These are phyloP conservation scores for Cotesia glomerata DNA, from an alignment of 1,140 invertebrate species.

Conservation along the genomic window DNA sequence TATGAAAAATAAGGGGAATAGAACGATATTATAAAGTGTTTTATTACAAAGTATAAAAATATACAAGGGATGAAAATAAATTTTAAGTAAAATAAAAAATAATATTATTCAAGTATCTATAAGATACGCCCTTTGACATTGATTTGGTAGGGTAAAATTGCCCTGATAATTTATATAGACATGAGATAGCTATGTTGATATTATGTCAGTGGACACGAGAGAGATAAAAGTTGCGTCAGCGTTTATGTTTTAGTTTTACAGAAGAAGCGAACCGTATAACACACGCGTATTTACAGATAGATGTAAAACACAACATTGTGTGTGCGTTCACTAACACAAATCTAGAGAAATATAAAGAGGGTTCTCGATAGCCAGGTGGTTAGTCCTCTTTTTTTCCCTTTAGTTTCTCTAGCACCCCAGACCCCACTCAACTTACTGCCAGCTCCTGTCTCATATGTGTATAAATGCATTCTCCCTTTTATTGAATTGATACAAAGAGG, in stretches of 20 bases:
- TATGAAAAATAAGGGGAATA: too few relatives aligned
- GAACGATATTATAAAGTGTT: too few relatives aligned
- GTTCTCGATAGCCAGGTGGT: constrained; percentile 25
- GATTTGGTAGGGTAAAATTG: constrained; percentile 6
- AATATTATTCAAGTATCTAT: background rate
- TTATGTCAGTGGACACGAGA: background rate
- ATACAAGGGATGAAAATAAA: background rate
- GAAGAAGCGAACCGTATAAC: constrained; percentile 11
- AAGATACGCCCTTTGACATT: background rate
- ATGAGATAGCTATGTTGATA: background rate
- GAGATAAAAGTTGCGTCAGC: constrained; percentile 14
- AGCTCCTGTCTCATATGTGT: background rate
- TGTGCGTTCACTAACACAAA: background rate
- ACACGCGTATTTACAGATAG: constrained; percentile 11
- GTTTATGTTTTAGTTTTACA: background rate
- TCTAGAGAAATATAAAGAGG: constrained; percentile 18
- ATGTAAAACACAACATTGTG: background rate
- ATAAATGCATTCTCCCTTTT: background rate
- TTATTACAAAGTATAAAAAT: too few relatives aligned
- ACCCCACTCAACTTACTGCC: constrained; percentile 1
- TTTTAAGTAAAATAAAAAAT: background rate
- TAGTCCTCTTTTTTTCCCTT: background rate
- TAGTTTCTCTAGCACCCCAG: background rate
- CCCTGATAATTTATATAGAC: constrained; percentile 1
- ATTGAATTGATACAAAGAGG: constrained; percentile 9